phyloP scores from a whole-genome alignment of 2,888 invertebrate genomes.

The Lithosia quadra region DNA sequence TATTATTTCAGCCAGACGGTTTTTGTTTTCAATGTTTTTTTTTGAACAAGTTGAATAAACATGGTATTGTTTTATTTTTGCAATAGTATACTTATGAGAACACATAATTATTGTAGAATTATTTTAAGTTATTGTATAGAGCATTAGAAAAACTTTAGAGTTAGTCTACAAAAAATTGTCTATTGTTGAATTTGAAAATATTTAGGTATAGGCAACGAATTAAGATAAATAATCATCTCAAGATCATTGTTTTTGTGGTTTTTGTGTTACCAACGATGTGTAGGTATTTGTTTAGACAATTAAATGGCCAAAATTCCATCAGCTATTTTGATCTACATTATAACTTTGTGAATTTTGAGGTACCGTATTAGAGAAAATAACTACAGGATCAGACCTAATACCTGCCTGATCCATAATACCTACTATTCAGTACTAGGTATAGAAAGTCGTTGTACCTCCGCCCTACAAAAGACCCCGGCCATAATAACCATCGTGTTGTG shows the following conservation, averaged over 20 bases:
- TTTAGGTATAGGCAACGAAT: too few relatives aligned
- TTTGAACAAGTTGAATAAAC: background rate
- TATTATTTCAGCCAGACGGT: background rate
- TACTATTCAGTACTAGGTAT: too few relatives aligned
- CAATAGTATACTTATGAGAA: background rate
- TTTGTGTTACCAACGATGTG: background rate
- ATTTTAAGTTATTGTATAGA: background rate
- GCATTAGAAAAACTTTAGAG: background rate
- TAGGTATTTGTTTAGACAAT: background rate
- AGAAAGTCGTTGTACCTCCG: too few relatives aligned
- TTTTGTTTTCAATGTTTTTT: background rate
- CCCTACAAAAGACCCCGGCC: too few relatives aligned
- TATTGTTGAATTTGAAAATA: too few relatives aligned
- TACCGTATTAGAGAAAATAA: background rate
- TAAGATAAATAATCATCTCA: background rate
- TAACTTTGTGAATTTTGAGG: too few relatives aligned
- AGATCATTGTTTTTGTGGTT: background rate
- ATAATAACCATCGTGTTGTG: too few relatives aligned
- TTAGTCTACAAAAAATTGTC: too few relatives aligned
- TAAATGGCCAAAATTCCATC: too few relatives aligned
- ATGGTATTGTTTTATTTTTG: slow-evolving; percentile 1
- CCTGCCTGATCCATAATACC: too few relatives aligned
- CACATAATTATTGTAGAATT: background rate
- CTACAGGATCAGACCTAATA: too few relatives aligned
- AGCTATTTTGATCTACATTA: too few relatives aligned